Base-by-base conservation (phyloP, 1,140 invertebrate genomes). In the Drosophila grimshawi region DNA sequence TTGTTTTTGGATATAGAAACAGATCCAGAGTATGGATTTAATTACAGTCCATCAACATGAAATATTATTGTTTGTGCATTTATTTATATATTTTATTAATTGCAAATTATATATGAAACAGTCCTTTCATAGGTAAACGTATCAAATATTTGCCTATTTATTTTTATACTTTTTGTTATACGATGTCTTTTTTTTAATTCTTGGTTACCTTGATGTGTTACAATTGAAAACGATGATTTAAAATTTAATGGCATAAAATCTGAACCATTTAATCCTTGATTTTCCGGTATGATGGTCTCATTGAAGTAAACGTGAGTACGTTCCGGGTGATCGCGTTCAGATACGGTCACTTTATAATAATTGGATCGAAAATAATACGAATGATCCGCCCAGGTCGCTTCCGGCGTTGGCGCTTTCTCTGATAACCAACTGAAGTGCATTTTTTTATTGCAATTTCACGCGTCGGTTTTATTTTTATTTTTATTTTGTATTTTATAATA, bases 181-280 rank as follows among this genome's bases (percentile, higher is more conserved):
- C 7, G 37, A 41, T 8, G 3, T 41, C 3, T 41, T 41, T 41
- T 41, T 41, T 41, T 41, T 41, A 41, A 2, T 10, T 3, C 8
- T n/a, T 10, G 39, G 4, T 91, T 92, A 95, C 95, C 95, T 95
- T 95, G 94, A 92, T 93, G 93, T 43, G 95, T 94, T 52, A 94
- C 93, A 79, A 95, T 91, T 90, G 93, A 95, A 92, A 93, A 95
- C 61, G 93, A 91, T 73, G 94, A 94, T 76, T 94, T 93, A 75
- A 95, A 94, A 75, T 93, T 94, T 74, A 95, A 79, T 30, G 94
- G 94, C 52, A 91, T 76, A 74, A 94, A 95, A 79, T 94, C 93
- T 64, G 75, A 85, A 88, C 73, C 88, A 86, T 90, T 81, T 80
- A 92, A 41, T 85, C 81, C 90, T 77, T 92, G 90, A 81, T 92